Conservation (phyloP, 2,113 vertebrate genomes). For the Sceloporus tristichus region DNA sequence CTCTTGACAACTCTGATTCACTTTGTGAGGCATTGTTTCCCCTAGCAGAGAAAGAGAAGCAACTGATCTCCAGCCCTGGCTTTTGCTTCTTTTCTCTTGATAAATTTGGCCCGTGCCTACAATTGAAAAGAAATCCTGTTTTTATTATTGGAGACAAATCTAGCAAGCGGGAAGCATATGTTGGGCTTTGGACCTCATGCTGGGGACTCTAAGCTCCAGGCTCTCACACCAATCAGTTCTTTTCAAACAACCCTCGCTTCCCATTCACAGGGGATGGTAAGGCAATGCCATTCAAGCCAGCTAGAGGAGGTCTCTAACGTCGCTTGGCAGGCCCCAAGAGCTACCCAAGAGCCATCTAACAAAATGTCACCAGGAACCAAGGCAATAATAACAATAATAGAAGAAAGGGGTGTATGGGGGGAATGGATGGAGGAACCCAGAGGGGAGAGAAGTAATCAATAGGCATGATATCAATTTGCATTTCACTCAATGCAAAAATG, state of each 20-base stretch:
- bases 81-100: constrained; percentile 71
- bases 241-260: constrained; percentile 66
- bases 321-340: constrained; percentile 56
- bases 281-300: constrained; percentile 71
- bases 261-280: constrained; percentile 60
- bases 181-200: constrained; percentile 67
- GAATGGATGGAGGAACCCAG: background rate
- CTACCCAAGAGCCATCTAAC: constrained; percentile 67
- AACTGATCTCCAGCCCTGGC: constrained; percentile 59
- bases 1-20: constrained; percentile 37
- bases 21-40: constrained; percentile 35
- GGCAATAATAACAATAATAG: background rate
- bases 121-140: constrained; percentile 79
- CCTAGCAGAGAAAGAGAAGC: constrained; percentile 43
- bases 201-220: constrained; percentile 66
- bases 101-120: constrained; percentile 66
- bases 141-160: constrained; percentile 79
- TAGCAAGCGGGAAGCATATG: constrained; percentile 74
- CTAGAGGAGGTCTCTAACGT: constrained; percentile 71
- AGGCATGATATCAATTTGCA: constrained; percentile 59
- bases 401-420: background rate
- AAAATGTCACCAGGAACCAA: constrained; percentile 61
- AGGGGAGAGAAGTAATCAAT: constrained; percentile 61
- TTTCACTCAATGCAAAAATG: constrained; percentile 43
- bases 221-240: constrained; percentile 72